Base-by-base conservation (phyloP, 2,888 invertebrate genomes). In the Prenolepis imparis region DNA sequence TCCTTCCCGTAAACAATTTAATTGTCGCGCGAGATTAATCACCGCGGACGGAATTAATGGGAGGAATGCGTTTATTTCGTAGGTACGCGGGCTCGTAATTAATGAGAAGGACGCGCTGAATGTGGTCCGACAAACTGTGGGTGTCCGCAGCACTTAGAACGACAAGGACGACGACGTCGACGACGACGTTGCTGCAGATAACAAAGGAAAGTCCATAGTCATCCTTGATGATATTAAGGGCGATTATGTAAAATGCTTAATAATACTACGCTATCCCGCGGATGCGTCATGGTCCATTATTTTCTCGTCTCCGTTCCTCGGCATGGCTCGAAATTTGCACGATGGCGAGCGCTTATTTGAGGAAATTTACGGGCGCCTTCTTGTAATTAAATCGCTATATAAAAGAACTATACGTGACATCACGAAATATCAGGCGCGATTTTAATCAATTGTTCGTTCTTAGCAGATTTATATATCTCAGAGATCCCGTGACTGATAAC, bases 1-100 rank as follows among this genome's bases (percentile, higher is more conserved):
- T 67, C 61, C 70, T 75, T 64, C 75, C 80, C 86, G 85, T 90
- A 89, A 90, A 91, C 90, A 91, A 90, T 91, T 91, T 90, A 89
- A 91, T 90, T 90, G 89, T 88, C 81, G 84, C 83, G 82, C 32
- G 75, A 90, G 91, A 92, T 92, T 92, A 92, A 92, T 91, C 86
- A 86, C 80, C 82, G 52, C 78, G 84, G 84, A 41, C 75, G 87
- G 88, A 89, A 92, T 92, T 92, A 92, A 92, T 92, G 92, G 90
- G 89, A 88, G 90, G 89, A 90, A 90, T 90, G 90, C 90, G 91
- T 90, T 91, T 89, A 91, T 91, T 91, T 87, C 90, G 89, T 88
- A 84, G 84, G 85, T 77, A 78, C 73, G 70, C 80, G 73, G 78
- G 84, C 83, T 63, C 87, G 91, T 92, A 91, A 92, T 92, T 92